Evolutionary conservation across 2,113 vertebrate species (phyloP).

Genomic region (Periophthalmus modestus): DNA sequence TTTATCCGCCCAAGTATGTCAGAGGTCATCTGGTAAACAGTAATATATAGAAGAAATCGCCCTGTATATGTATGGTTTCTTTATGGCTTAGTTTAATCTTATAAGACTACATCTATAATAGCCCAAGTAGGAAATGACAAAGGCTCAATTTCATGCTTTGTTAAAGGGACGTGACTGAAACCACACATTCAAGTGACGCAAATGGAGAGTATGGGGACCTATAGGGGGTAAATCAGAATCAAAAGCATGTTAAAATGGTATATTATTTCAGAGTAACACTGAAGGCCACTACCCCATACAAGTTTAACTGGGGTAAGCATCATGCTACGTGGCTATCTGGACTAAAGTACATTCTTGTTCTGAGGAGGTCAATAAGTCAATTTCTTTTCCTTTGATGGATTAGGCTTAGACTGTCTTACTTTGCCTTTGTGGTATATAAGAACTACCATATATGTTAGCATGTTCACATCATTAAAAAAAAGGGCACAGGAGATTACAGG

Average conservation of each 20-base stretch:
- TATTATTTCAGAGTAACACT: neutral
- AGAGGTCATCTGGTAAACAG: constrained; percentile 37
- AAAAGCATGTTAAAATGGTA: neutral
- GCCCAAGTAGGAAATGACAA: constrained; percentile 43
- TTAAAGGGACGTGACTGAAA: constrained; percentile 24
- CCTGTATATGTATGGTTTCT: constrained; percentile 6
- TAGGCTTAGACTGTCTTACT: constrained; percentile 19
- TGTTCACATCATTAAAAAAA: neutral
- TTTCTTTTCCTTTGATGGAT: constrained; percentile 30
- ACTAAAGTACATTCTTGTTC: constrained; percentile 31
- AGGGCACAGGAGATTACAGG: constrained; percentile 43
- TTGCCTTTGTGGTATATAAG: neutral
- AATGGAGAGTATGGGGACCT: neutral
- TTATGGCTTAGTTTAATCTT: constrained; percentile 46
- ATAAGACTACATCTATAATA: constrained; percentile 40
- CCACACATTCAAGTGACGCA: constrained; percentile 18
- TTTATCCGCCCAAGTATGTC: constrained; percentile 30
- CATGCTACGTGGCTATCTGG: neutral
- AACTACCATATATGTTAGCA: neutral
- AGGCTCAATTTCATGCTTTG: constrained; percentile 4
- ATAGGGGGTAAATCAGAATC: neutral
- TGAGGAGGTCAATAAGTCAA: constrained; percentile 45
- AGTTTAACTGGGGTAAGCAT: neutral
- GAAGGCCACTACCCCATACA: neutral
- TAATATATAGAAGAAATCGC: constrained; percentile 10